A percentile compares a stretch with the other conserved stretches of the same genome.
These are phyloP conservation scores for Orthosia cruda DNA, from an alignment of 2,888 invertebrate genomes.

Conservation along the genomic window DNA sequence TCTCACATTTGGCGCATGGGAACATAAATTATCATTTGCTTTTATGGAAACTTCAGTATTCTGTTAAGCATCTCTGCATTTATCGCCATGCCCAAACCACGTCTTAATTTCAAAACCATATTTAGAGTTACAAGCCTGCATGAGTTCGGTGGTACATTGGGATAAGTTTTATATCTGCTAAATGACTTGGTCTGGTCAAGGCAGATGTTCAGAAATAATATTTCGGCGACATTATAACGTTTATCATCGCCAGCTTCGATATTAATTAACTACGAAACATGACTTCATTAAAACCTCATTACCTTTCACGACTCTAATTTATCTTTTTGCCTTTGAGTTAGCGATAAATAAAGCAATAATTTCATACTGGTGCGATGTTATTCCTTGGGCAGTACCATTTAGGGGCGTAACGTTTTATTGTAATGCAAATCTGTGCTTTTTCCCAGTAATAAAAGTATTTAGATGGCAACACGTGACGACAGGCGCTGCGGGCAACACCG, in stretches of 20 bases:
- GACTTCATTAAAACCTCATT: constrained; percentile 50
- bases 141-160: background rate
- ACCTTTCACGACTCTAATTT: constrained; percentile 19
- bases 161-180: background rate
- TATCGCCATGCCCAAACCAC: background rate
- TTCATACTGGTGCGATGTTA: constrained; percentile 47
- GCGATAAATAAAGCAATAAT: constrained; percentile 64
- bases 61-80: background rate
- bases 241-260: background rate
- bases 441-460: constrained; percentile 87
- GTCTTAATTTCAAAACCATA: background rate
- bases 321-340: constrained; percentile 26
- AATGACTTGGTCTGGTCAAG: background rate
- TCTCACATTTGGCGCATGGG: constrained; percentile 24
- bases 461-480: constrained; percentile 90
- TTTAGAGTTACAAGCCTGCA: background rate
- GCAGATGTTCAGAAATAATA: constrained; percentile 2
- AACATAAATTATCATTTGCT: constrained; percentile 50
- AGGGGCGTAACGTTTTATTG: constrained; percentile 82
- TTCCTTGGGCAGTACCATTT: constrained; percentile 68
- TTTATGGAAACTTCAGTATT: constrained; percentile 11
- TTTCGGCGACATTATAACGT: background rate
- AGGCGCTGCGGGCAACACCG: constrained; percentile 86
- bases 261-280: constrained; percentile 36
- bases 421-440: constrained; percentile 82